Evolutionary conservation across 2,888 invertebrate genomes (phyloP), one percentile per base, ranked within the genome.

Genomic region (Protonemura montana): DNA sequence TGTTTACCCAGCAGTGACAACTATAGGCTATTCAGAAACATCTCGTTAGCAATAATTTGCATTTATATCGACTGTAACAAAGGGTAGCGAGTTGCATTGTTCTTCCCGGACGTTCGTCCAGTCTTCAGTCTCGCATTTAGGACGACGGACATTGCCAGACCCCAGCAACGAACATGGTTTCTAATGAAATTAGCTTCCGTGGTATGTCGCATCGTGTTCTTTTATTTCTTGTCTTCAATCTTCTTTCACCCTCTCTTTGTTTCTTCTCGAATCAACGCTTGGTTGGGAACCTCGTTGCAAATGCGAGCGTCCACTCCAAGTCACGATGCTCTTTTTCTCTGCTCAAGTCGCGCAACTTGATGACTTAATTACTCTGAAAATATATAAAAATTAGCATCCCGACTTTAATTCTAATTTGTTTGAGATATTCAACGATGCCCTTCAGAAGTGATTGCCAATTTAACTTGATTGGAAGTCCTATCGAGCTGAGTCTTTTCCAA

Each of bases 41-140:
- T 78, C 78, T 78, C 78, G 28, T 78, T 78, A 78, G 78, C 6
- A 78, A 78, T 78, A 78, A 78, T 78, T 78, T 28, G 27, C 78
- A 78, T 78, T 26, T 27, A 78, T 78, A 26, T 25, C 3, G 27
- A 78, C 0, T 78, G 7, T 10, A n/a, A 78, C 78, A 78, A 78
- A 78, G 28, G 78, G 28, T 59, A 21, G 59, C 59, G 13, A 41
- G 41, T 13, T 59, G 21, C 21, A 59, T 59, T 59, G 28, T 78
- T 2, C 13, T 35, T 35, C 25, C 26, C 26, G 27, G 26, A 13
- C n/a, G 78, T 25, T 2, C 78, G 78, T 28, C 78, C 27, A 28
- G 28, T 13, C 78, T 78, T 27, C 78, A 78, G 78, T 26, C 16
- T 25, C 78, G 78, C 26, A 26, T 26, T 78, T 2, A 26, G n/a